Conservation (phyloP, 2,113 vertebrate species). For the Microcebus ravelobensis region DNA sequence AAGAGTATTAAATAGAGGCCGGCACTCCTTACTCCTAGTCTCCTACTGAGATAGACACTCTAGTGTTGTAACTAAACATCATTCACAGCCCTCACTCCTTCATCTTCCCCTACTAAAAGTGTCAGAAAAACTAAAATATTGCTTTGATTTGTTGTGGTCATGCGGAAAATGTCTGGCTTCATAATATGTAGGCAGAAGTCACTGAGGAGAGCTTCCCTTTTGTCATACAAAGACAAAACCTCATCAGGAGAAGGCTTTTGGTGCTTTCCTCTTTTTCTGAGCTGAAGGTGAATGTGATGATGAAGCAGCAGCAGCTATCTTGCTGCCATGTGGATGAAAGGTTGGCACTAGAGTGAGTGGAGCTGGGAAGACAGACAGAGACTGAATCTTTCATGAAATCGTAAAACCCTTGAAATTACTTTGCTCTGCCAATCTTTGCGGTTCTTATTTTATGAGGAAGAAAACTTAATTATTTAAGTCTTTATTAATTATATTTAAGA, state of each 20-base stretch:
- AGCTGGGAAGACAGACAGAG: background rate
- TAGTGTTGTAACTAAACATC: background rate
- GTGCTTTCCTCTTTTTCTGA: background rate
- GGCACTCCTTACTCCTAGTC: too few relatives aligned
- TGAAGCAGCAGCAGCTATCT: background rate
- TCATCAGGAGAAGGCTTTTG: background rate
- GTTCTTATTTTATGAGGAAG: background rate
- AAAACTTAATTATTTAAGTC: background rate
- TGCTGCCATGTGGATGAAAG: background rate
- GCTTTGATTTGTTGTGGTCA: background rate
- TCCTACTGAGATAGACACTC: background rate
- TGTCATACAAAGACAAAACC: background rate
- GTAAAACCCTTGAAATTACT: background rate
- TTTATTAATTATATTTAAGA: background rate
- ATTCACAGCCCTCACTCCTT: background rate
- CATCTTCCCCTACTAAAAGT: background rate
- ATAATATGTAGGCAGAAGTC: background rate
- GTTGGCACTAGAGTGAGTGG: background rate
- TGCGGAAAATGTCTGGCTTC: background rate
- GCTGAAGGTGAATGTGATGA: background rate
- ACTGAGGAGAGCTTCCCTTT: background rate
- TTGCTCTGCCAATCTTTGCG: background rate
- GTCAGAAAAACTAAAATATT: background rate
- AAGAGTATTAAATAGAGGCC: background rate
- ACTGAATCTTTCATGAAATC: background rate